Evolutionary conservation across 2,113 vertebrate genomes (phyloP).

Genomic region (Prunella himalayana): DNA sequence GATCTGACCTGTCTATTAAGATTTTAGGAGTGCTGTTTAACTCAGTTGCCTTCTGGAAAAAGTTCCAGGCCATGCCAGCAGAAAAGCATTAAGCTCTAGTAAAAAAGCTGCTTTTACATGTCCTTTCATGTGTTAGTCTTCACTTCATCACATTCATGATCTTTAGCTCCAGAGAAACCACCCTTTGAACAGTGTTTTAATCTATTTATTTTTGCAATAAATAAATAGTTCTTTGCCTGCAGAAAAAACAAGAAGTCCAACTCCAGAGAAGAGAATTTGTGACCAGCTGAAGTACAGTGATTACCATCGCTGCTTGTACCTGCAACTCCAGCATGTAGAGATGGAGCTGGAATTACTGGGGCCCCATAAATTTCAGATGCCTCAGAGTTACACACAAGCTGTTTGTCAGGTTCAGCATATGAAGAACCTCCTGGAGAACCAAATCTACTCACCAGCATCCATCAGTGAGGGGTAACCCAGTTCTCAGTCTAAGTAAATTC

Average conservation of each 20-base stretch:
- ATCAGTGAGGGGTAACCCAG: constrained; percentile 61
- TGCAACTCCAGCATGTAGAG: constrained; percentile 84
- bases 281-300: constrained; percentile 66
- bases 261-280: constrained; percentile 49
- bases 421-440: constrained; percentile 77
- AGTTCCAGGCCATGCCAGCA: neutral
- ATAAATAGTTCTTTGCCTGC: neutral
- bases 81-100: neutral
- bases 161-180: neutral
- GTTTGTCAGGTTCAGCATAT: constrained; percentile 83
- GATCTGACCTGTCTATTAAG: neutral
- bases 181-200: neutral
- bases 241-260: constrained; percentile 56
- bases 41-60: neutral
- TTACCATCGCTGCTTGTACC: constrained; percentile 80
- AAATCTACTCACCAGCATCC: constrained; percentile 41
- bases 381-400: constrained; percentile 77
- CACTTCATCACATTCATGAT: neutral
- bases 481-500: neutral
- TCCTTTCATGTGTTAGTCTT: neutral
- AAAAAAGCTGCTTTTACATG: neutral
- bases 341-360: constrained; percentile 80
- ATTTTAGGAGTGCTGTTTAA: neutral
- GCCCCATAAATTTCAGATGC: constrained; percentile 72
- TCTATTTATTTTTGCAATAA: neutral